Percentiles rank a stretch among this genome's conserved stretches.
phyloP scores from a whole-genome alignment of 2,888 invertebrate genomes.

The Pachycephus smyrnensis region DNA sequence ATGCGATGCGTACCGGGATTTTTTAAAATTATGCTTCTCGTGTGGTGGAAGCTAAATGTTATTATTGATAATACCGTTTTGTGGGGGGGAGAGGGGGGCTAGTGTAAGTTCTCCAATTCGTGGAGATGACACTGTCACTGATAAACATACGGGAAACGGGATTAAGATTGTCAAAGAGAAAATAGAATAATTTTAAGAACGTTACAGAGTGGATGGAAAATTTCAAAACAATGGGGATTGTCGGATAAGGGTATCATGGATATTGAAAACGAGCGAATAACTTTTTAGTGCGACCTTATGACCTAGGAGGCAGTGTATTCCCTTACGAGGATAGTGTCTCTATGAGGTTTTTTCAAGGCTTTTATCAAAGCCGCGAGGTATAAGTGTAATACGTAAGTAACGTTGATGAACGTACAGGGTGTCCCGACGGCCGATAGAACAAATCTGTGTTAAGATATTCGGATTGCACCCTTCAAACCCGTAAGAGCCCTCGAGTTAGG shows the following conservation, averaged over 20 bases:
- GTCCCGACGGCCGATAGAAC: constrained; percentile 36
- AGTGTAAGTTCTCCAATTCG: not conserved
- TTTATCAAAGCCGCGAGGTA: not conserved
- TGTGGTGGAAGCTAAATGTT: not conserved
- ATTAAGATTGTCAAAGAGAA: not conserved
- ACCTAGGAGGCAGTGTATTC: not conserved
- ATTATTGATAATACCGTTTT: not conserved
- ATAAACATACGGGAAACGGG: not conserved
- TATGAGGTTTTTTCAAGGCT: not conserved
- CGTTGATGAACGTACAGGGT: constrained; percentile 43
- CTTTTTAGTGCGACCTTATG: not conserved
- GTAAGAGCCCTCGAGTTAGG: constrained; percentile 30
- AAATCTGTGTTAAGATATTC: constrained; percentile 11
- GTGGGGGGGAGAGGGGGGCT: not conserved
- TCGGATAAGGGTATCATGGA: not conserved
- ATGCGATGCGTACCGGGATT: not conserved
- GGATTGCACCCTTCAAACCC: constrained; percentile 31
- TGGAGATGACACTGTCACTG: not conserved
- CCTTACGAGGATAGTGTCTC: not conserved
- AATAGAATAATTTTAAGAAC: not conserved
- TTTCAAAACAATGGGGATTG: not conserved
- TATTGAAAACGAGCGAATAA: not conserved
- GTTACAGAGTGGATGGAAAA: not conserved
- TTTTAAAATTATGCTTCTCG: not conserved
- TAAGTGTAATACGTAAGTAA: not conserved